Evolutionary conservation across 1,140 invertebrate genomes (phyloP).

Genomic region (Amyelois transitella): DNA sequence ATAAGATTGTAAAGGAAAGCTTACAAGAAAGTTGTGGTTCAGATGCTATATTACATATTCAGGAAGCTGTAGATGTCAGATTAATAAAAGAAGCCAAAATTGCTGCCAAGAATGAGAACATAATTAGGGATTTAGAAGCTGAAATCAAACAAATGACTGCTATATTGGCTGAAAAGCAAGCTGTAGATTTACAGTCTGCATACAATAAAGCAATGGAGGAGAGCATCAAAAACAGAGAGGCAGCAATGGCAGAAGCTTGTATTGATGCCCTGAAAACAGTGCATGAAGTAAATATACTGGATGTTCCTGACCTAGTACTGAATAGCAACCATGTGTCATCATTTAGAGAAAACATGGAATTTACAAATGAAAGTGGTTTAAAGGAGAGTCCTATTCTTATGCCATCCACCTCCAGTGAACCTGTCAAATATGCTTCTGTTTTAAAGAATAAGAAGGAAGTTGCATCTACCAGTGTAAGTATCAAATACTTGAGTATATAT

Average conservation of each 20-base stretch:
- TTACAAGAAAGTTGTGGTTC: constrained; percentile 50
- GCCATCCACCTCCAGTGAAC: constrained; percentile 34
- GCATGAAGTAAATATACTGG: constrained; percentile 41
- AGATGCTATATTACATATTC: constrained; percentile 60
- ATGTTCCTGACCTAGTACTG: constrained; percentile 38
- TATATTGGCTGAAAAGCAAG: constrained; percentile 58
- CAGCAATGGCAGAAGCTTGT: constrained; percentile 60
- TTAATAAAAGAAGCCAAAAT: constrained; percentile 56
- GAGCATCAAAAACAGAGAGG: constrained; percentile 41
- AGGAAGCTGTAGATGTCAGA: constrained; percentile 56
- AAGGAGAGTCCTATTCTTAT: constrained; percentile 32
- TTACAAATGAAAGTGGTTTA: constrained; percentile 28
- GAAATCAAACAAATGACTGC: constrained; percentile 66
- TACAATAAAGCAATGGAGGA: constrained; percentile 47
- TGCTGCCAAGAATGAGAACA: constrained; percentile 59
- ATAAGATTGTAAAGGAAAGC: constrained; percentile 58
- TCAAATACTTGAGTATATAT: too few species aligned
- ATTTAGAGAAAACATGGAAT: constrained; percentile 28
- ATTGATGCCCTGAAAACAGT: constrained; percentile 49
- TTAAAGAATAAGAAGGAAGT: constrained; percentile 38
- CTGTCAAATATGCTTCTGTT: constrained; percentile 48
- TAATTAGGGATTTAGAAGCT: constrained; percentile 55
- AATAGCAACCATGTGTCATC: constrained; percentile 28
- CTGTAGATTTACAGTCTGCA: constrained; percentile 36
- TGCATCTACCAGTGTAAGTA: constrained; percentile 53